Percentiles rank a stretch among this genome's conserved stretches.
Conservation (phyloP, 2,888 invertebrate genomes). For the Agonopterix arenella region DNA sequence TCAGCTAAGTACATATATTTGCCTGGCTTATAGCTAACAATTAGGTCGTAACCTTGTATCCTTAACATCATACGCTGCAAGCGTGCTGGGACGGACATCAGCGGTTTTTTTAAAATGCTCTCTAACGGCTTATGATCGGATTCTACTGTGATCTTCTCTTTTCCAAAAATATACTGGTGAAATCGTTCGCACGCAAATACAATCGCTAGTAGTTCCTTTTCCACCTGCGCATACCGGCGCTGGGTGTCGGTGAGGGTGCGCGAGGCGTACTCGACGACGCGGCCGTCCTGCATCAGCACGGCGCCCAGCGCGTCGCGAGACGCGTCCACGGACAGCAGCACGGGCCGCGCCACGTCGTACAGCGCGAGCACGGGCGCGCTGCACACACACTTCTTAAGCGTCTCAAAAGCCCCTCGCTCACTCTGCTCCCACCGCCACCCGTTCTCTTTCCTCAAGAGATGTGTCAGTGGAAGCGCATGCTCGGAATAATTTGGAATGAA, state of each 20-base stretch:
- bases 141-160: too few species aligned
- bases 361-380: slow-evolving; percentile 12
- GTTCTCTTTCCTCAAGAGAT: slow-evolving; percentile 12
- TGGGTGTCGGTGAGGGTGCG: slow-evolving; percentile 5
- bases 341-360: slow-evolving; percentile 6
- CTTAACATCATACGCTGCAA: too few species aligned
- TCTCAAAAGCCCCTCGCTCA: slow-evolving; percentile 1
- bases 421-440: slow-evolving; percentile 8
- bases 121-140: too few species aligned
- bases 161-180: too few species aligned
- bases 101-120: too few species aligned
- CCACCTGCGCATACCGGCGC: too few species aligned
- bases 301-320: slow-evolving; percentile 15
- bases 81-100: too few species aligned
- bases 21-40: too few species aligned
- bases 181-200: too few species aligned
- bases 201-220: too few species aligned
- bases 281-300: slow-evolving; percentile 16
- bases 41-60: too few species aligned
- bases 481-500: slow-evolving; percentile 14
- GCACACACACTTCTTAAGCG: slow-evolving; percentile 4
- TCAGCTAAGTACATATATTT: too few species aligned
- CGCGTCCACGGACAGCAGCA: slow-evolving; percentile 15
- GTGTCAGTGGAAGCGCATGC: slow-evolving; percentile 1
- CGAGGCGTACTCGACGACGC: slow-evolving; percentile 17